These are phyloP conservation scores for Megatriorchis doriae DNA, from an alignment of 2,113 vertebrate species.

Conservation along the genomic window DNA sequence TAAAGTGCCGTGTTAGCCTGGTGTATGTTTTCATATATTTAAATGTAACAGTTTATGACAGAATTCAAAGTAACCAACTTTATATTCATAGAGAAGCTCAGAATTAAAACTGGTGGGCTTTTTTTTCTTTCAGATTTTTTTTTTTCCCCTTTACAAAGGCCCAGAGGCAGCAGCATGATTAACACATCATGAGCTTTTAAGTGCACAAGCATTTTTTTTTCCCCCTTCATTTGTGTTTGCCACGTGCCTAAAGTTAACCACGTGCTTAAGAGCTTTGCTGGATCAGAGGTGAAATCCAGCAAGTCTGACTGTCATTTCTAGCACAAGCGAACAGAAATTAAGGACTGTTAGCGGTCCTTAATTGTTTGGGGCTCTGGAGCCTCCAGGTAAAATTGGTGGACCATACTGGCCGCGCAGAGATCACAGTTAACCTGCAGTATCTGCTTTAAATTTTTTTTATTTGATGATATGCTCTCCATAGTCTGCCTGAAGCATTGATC, in stretches of 20 bases:
- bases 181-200: background rate
- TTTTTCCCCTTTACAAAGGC: background rate
- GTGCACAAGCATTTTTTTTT: background rate
- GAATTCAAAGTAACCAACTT: background rate
- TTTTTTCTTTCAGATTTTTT: background rate
- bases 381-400: background rate
- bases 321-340: background rate
- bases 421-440: background rate
- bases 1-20: background rate
- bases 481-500: background rate
- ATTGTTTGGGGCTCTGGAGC: background rate
- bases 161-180: background rate
- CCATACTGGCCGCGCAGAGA: background rate
- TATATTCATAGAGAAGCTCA: background rate
- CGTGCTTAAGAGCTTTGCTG: background rate
- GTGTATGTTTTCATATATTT: background rate
- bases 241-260: background rate
- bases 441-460: background rate
- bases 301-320: background rate
- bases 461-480: background rate
- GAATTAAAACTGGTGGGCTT: background rate
- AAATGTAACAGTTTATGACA: background rate
- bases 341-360: rapidly evolving
- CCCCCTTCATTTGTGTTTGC: background rate
- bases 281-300: background rate